A percentile compares a stretch with the other conserved stretches of the same genome.
Evolutionary conservation across 2,888 invertebrate genomes (phyloP).

Genomic region (Pristionchus exspectatus): DNA sequence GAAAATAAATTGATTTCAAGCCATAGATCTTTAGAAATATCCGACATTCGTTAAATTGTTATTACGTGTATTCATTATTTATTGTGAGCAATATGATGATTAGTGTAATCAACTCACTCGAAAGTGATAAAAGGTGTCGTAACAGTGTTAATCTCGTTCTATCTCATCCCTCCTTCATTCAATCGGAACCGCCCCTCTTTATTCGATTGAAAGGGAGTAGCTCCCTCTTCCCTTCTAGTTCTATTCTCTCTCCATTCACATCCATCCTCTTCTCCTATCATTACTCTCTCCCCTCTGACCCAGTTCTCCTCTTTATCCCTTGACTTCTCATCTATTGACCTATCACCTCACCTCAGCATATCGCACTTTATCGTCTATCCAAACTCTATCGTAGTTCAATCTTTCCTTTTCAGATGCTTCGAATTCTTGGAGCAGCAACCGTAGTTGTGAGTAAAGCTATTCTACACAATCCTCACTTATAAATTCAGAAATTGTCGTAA

Average conservation of each 20-base stretch:
- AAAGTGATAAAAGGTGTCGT: conserved; percentile 20
- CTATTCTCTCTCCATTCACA: conserved; percentile 6
- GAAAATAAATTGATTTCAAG: neutral
- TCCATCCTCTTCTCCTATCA: conserved; percentile 32
- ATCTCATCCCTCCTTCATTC: conserved; percentile 39
- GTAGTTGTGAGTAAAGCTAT: conserved; percentile 26
- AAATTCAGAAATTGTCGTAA: neutral
- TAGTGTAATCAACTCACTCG: neutral
- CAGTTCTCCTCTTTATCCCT: neutral
- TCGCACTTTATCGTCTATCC: neutral
- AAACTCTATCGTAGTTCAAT: neutral
- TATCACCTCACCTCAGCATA: neutral
- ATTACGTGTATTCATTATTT: conserved; percentile 2
- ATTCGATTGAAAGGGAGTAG: conserved; percentile 1
- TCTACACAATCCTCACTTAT: neutral
- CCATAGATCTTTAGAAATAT: neutral
- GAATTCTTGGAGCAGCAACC: conserved; percentile 18
- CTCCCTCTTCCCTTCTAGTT: conserved; percentile 36
- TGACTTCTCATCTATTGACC: neutral
- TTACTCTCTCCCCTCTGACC: conserved; percentile 41
- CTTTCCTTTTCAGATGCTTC: conserved; percentile 33
- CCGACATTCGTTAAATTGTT: neutral
- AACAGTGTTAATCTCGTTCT: conserved; percentile 27
- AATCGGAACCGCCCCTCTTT: conserved; percentile 15
- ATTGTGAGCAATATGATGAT: neutral